These are phyloP conservation scores for Coracias cyanogaster DNA, from an alignment of 2,797 vertebrate species.

Conservation along the genomic window DNA sequence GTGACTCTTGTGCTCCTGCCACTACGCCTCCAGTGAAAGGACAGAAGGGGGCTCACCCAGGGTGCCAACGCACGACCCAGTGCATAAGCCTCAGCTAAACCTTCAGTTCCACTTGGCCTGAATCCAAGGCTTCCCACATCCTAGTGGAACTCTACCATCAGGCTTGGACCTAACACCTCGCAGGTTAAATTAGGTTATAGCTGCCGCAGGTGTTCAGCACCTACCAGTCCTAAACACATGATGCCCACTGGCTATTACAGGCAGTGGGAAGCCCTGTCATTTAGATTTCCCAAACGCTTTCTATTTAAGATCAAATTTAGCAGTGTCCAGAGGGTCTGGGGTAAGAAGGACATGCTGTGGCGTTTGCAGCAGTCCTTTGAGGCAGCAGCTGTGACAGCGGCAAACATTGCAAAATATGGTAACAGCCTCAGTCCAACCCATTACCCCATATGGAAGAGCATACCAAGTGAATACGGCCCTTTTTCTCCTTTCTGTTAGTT, in stretches of 20 bases:
- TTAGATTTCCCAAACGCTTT: rapidly evolving
- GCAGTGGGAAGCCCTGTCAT: not conserved
- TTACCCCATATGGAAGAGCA: not conserved
- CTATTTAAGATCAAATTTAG: not conserved
- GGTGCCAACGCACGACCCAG: not conserved
- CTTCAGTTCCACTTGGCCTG: not conserved
- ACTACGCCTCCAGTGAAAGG: not conserved
- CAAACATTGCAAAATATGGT: rapidly evolving
- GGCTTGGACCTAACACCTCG: not conserved
- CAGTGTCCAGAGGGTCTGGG: not conserved
- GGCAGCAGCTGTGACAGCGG: not conserved
- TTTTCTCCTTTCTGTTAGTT: not conserved
- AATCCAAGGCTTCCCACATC: not conserved
- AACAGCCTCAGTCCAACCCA: not conserved
- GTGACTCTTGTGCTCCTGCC: not conserved
- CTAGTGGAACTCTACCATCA: not conserved
- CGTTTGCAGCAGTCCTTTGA: not conserved
- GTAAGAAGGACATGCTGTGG: not conserved
- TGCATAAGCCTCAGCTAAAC: not conserved
- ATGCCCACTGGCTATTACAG: not conserved
- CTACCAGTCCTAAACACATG: not conserved
- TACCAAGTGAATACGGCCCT: no score
- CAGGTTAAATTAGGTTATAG: not conserved
- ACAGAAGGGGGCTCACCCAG: not conserved
- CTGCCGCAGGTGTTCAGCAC: not conserved